Base-by-base conservation (phyloP, 2,888 invertebrate species). In the Ametastegia equiseti region DNA sequence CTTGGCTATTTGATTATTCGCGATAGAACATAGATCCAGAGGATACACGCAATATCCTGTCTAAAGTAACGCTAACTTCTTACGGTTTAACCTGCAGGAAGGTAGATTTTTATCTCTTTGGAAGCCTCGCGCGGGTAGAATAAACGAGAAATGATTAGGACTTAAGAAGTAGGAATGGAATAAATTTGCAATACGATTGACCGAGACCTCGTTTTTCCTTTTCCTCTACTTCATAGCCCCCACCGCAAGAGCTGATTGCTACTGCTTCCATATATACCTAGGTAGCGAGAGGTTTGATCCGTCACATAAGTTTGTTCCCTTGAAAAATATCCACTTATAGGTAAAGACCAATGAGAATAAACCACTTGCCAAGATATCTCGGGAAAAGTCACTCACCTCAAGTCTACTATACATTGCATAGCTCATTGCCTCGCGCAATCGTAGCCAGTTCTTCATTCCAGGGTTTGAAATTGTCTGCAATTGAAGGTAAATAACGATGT, bases 131-230 rank as follows among this genome's bases (percentile, higher is more conserved):
- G 36, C 33, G 54, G 75, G 27, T n/a, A 30, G 78, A 42, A 78
- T 78, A 30, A 78, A 63, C 60, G 78, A 78, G 42, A 63, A 78
- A 78, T 78, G 78, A 78, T 78, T 78, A 78, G 78, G 42, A 27
- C 39, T 63, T 27, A 63, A 78, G 45, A 42, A 78, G 78, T 60
- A 60, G 45, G 60, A 78, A 78, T 78, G 57, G 60, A 78, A 78
- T 78, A 78, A 78, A 78, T 78, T 78, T 78, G 78, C 78, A 63
- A 78, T 78, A 78, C 78, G 27, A 63, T 75, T 75, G 54, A 75
- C 75, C 75, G 75, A 75, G 75, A 75, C 50, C 54, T 75, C 50
- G 75, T n/a, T 23, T 60, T 54, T 39, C 27, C 60, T 39, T 63
- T 54, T 50, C 36, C 33, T 54, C 78, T 63, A 36, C 54, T 63